Evolutionary conservation across 2,113 vertebrate genomes (phyloP), one percentile per base, ranked within the genome.

Genomic region (Silurus asotus): DNA sequence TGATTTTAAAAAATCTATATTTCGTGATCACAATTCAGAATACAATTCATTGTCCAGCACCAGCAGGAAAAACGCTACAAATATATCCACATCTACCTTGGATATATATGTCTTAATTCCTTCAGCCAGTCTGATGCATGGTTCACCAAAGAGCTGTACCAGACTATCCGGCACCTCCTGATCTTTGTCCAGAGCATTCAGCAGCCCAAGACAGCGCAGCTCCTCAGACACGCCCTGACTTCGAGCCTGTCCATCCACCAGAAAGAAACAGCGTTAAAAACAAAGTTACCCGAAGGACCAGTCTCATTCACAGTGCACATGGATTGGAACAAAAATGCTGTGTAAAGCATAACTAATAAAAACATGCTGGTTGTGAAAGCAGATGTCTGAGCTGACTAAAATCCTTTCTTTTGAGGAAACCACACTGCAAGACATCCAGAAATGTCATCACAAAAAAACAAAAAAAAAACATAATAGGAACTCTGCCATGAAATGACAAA

Each of bases 111-210:
- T 88, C 89, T 93, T 93, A 91, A 95, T 92, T 88, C 91, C 93
- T 80, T 89, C 90, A 48, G 92, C 94, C 88, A 96, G 88, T 88
- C 92, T 93, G 84, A 94, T 91, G 89, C 94, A 94, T 2, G 94
- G 90, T 84, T 93, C 92, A 83, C 88, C 86, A 77, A 90, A 90
- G 67, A 94, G 88, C 53, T 93, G 92, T 59, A 94, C 89, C 87
- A 94, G 89, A 80, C 90, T 90, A 65, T 91, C 90, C 0, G 90
- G 90, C 6, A 90, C 80, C 37, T 89, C 86, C 87, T 91, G 88
- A 4, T 93, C 90, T 76, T 94, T 90, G 10, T 84, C 92, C 87
- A 94, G 89, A 74, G 88, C 88, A 0, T 90, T 93, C 84, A 95
- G 89, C 1, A 89, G 87, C 67, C 93, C 89, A 84, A 95, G 89